Conservation (phyloP, 1,140 invertebrate species). For the Penaeus vannamei region DNA sequence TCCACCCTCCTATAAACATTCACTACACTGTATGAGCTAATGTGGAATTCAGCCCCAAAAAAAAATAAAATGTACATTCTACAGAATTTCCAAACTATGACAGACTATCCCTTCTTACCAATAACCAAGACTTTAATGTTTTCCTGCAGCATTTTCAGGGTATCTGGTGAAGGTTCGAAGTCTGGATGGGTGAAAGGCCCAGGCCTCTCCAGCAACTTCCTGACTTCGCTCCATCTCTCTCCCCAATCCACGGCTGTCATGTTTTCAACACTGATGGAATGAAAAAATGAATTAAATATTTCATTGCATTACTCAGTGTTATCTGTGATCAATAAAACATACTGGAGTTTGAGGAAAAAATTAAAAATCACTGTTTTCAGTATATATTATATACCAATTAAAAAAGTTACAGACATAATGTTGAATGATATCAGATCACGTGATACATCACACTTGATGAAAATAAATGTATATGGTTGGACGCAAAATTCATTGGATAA, state of each 20-base stretch:
- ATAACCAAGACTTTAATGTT: slow-evolving; percentile 80
- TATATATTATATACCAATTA: too few species aligned
- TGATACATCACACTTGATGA: too few species aligned
- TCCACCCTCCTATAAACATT: too few species aligned
- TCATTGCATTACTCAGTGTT: not conserved
- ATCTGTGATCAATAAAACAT: not conserved
- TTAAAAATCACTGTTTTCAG: too few species aligned
- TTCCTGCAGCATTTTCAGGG: slow-evolving; percentile 86
- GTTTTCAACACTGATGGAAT: not conserved
- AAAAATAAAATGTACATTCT: not conserved
- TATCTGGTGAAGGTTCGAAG: slow-evolving; percentile 89
- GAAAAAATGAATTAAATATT: not conserved
- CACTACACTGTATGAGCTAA: slow-evolving; percentile 75
- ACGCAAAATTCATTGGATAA: too few species aligned
- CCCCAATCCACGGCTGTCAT: slow-evolving; percentile 67
- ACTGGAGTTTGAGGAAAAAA: too few species aligned
- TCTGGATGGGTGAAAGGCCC: slow-evolving; percentile 94
- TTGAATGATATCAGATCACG: too few species aligned
- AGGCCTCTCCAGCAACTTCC: slow-evolving; percentile 89
- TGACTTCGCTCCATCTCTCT: slow-evolving; percentile 84
- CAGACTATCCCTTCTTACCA: slow-evolving; percentile 43
- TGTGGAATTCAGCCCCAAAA: slow-evolving; percentile 71
- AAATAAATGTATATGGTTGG: too few species aligned
- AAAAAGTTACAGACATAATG: too few species aligned
- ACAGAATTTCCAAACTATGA: not conserved